Conservation (phyloP, 2,888 invertebrate genomes). For the Eutolmus rufibarbis region DNA sequence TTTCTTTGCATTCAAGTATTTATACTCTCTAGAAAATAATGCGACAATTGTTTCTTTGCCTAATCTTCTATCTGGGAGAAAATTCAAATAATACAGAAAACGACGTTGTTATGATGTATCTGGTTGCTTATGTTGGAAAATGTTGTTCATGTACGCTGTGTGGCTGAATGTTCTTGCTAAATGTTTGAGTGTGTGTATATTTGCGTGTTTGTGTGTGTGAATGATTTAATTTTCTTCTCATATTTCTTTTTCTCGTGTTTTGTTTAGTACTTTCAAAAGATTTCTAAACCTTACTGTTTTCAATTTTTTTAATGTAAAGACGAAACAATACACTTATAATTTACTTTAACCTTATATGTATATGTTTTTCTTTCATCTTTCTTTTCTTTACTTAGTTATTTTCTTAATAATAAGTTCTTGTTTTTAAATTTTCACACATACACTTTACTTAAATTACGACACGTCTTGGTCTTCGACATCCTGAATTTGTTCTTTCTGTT, state of each 20-base stretch:
- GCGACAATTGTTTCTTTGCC: conserved; percentile 30
- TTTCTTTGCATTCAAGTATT: neutral
- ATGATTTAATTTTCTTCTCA: conserved; percentile 44
- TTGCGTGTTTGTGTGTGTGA: conserved; percentile 21
- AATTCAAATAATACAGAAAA: conserved; percentile 33
- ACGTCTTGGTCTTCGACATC: conserved; percentile 96
- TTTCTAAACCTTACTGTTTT: conserved; percentile 42
- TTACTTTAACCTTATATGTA: conserved; percentile 56
- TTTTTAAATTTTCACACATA: conserved; percentile 52
- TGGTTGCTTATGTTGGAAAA: conserved; percentile 23
- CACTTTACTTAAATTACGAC: conserved; percentile 78
- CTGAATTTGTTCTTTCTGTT: conserved; percentile 89
- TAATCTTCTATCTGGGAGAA: conserved; percentile 22
- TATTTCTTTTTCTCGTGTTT: neutral
- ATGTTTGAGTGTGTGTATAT: conserved; percentile 23
- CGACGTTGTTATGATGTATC: conserved; percentile 35
- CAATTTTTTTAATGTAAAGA: conserved; percentile 53
- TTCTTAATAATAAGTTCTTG: conserved; percentile 49
- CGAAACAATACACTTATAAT: conserved; percentile 60
- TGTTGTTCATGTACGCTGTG: conserved; percentile 35
- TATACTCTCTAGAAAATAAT: conserved; percentile 16
- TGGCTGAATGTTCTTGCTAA: conserved; percentile 27
- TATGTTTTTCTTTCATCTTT: conserved; percentile 58
- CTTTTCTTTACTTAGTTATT: conserved; percentile 63
- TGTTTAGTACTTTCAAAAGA: conserved; percentile 32